Conservation (phyloP, 2,113 vertebrate genomes). For the Muntiacus muntjak region DNA sequence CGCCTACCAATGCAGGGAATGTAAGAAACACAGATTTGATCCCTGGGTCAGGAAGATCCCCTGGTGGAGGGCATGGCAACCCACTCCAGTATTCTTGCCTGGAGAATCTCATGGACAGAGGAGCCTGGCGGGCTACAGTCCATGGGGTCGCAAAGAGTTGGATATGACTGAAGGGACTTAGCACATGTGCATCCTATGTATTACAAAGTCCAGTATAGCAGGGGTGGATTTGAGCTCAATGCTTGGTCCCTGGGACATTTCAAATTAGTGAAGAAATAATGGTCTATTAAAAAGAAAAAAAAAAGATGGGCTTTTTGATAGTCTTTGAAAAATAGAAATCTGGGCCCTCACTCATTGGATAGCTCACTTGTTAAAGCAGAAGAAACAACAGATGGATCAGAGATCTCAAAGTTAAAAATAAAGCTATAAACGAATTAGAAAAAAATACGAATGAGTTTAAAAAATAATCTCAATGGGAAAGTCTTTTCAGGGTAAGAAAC, state of each 20-base stretch:
- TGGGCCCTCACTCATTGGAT: neutral
- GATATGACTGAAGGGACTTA: neutral
- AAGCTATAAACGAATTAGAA: slow-evolving; percentile 7
- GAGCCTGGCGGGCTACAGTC: neutral
- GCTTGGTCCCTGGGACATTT: neutral
- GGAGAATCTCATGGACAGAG: neutral
- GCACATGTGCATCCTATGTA: neutral
- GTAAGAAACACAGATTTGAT: neutral
- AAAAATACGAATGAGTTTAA: neutral
- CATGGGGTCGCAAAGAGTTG: neutral
- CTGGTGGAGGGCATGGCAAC: neutral
- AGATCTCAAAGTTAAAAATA: slow-evolving; percentile 29
- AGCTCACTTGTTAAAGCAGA: neutral
- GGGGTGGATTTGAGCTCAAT: neutral
- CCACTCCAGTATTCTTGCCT: neutral
- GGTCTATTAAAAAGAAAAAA: neutral
- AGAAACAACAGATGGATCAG: neutral
- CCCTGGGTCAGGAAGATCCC: neutral
- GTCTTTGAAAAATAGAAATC: neutral
- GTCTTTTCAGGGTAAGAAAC: neutral
- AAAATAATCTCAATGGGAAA: neutral
- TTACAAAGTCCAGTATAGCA: neutral
- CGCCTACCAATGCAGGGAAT: neutral
- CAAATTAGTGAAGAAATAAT: neutral
- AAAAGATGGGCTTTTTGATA: neutral